Evolutionary conservation across 2,888 invertebrate genomes (phyloP).

Genomic region (Melanchra persicariae): DNA sequence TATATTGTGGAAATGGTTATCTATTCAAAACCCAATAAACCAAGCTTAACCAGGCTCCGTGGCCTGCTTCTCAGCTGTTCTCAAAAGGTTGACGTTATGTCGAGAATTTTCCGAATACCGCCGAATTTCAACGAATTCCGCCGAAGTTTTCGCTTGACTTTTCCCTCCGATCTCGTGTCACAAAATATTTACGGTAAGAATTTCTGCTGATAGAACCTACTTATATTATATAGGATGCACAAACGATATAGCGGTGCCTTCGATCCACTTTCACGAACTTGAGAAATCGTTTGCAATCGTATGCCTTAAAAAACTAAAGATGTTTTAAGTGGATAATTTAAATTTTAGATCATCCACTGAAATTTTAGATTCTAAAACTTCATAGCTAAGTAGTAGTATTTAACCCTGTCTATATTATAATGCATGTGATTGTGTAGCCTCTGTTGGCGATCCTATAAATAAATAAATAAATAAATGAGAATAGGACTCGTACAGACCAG

Average conservation of each 20-base stretch:
- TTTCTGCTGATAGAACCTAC: background rate
- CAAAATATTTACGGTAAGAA: constrained; percentile 11
- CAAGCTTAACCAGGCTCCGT: background rate
- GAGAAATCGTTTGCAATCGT: background rate
- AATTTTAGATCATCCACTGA: no score
- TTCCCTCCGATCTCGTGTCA: background rate
- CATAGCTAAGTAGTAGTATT: no score
- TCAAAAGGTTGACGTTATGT: background rate
- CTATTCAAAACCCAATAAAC: background rate
- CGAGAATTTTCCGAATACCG: constrained; percentile 7
- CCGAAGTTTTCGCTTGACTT: constrained; percentile 13
- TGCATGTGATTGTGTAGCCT: no score
- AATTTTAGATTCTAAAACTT: no score
- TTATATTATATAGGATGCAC: constrained; percentile 3
- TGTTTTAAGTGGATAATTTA: no score
- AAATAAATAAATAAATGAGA: no score
- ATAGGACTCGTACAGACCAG: no score
- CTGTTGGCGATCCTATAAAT: no score
- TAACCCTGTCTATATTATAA: no score
- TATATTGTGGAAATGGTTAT: background rate
- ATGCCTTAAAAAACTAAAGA: background rate
- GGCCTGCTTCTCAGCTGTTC: background rate
- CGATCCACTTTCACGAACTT: background rate
- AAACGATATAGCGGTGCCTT: no score
- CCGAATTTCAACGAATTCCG: background rate